Conservation (phyloP, 2,888 invertebrate species). For the Ornithoptera priamus region DNA sequence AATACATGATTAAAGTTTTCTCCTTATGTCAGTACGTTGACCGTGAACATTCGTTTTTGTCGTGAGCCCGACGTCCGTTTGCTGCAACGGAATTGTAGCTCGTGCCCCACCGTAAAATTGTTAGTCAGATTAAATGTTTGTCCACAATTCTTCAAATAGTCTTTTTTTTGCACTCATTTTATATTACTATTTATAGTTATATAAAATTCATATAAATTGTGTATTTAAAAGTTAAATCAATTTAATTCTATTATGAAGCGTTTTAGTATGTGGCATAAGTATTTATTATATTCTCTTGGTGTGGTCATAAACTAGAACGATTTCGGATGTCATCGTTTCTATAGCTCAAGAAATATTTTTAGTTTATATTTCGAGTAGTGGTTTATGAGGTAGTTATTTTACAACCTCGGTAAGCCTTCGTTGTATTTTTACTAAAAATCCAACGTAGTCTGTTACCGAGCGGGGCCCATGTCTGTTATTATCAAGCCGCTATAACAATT, state of each 20-base stretch:
- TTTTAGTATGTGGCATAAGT: no score
- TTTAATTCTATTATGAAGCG: no score
- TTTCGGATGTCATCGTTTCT: neutral
- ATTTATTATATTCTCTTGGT: neutral
- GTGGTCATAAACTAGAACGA: no score
- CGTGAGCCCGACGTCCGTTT: conserved; percentile 34
- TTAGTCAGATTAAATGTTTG: conserved; percentile 23
- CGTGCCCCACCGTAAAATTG: conserved; percentile 43
- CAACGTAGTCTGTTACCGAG: conserved; percentile 18
- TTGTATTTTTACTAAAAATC: conserved; percentile 19
- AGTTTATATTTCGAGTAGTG: neutral
- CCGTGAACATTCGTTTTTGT: conserved; percentile 60
- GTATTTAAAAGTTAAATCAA: no score
- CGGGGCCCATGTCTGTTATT: conserved; percentile 63
- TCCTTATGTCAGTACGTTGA: conserved; percentile 45
- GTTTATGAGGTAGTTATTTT: conserved; percentile 10
- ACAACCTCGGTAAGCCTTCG: conserved; percentile 18
- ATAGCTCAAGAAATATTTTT: neutral
- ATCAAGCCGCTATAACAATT: conserved; percentile 70
- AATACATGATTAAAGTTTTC: neutral
- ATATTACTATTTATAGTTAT: neutral
- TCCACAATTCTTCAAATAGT: neutral
- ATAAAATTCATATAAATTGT: no score
- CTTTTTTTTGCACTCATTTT: neutral
- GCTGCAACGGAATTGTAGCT: conserved; percentile 42